These are phyloP conservation scores for Microctonus aethiopoides DNA, from an alignment of 2,888 invertebrate species.

Conservation along the genomic window DNA sequence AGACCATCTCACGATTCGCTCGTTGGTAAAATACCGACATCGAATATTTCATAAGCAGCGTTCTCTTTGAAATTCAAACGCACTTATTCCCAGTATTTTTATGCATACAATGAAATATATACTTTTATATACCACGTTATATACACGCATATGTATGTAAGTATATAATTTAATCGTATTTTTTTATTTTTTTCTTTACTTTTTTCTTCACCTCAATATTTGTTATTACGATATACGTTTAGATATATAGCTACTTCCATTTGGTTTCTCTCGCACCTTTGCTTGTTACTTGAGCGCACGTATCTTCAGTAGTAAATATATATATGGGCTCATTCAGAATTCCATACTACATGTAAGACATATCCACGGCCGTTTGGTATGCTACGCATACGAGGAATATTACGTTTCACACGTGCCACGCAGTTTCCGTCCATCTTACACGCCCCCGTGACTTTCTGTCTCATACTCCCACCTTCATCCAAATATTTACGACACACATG, in stretches of 20 bases:
- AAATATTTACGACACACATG: slow-evolving; percentile 3
- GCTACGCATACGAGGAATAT: slow-evolving; percentile 48
- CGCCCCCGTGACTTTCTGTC: background rate
- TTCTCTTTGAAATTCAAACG: slow-evolving; percentile 51
- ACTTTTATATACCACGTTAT: background rate
- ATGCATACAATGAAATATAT: background rate
- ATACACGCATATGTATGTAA: background rate
- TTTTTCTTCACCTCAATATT: slow-evolving; percentile 17
- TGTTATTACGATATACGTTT: background rate
- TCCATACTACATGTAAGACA: slow-evolving; percentile 23
- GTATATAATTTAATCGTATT: background rate
- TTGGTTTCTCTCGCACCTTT: slow-evolving; percentile 15
- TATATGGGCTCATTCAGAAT: slow-evolving; percentile 6
- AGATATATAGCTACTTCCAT: slow-evolving; percentile 19
- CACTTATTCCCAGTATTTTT: slow-evolving; percentile 22
- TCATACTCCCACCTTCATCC: background rate
- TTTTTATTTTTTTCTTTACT: slow-evolving; percentile 19
- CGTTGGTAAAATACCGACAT: slow-evolving; percentile 38
- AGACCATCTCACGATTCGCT: slow-evolving; percentile 1
- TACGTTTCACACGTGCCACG: slow-evolving; percentile 51
- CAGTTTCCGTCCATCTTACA: slow-evolving; percentile 39
- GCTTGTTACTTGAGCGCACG: slow-evolving; percentile 16
- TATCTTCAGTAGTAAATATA: background rate
- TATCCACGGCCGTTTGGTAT: slow-evolving; percentile 45
- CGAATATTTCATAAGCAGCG: slow-evolving; percentile 58